Base-by-base conservation (phyloP, 2,113 vertebrate genomes). In the Physeter macrocephalus region DNA sequence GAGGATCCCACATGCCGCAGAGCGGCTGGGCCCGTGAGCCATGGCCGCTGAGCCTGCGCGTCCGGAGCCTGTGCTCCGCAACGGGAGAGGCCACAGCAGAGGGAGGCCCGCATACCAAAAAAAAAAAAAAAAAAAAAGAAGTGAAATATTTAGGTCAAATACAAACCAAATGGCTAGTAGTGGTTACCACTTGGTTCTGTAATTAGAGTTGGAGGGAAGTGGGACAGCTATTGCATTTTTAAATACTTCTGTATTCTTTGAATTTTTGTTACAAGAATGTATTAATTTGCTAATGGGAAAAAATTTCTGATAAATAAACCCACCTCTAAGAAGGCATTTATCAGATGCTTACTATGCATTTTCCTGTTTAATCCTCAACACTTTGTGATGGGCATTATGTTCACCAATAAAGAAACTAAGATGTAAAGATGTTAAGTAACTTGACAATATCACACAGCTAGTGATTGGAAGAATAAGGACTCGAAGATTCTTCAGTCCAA, bases 121-220 rank as follows among this genome's bases (percentile, higher is more conserved):
- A n/a, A n/a, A n/a, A n/a, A n/a, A n/a, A n/a, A n/a, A n/a, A 36
- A 71, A 36, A 86, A 54, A 77, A 75, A 92, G 34, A 85, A 95
- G 52, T 89, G 49, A 92, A 89, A 85, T 84, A 78, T 93, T 78
- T 71, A 94, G 64, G 17, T 93, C 52, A 90, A 83, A 83, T 88
- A 36, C 62, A 90, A 95, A 72, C 7, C 41, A 67, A 74, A 52
- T 17, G 54, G 10, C 82, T 88, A 52, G 61, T 21, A 64, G 36
- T 57, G 23, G 3, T 90, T 95, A 94, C 10, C 46, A 74, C 57
- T 43, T 86, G 74, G 61, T 21, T 92, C 59, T 72, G 10, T 36
- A 83, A 75, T 74, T 62, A 57, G 54, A 91, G n/a, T 3, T 77
- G 31, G n/a, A 78, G 27, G 57, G 13, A 88, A 81, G 29, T 83